phyloP scores from a whole-genome alignment of 1,140 invertebrate species.

The Drosophila rufa region DNA sequence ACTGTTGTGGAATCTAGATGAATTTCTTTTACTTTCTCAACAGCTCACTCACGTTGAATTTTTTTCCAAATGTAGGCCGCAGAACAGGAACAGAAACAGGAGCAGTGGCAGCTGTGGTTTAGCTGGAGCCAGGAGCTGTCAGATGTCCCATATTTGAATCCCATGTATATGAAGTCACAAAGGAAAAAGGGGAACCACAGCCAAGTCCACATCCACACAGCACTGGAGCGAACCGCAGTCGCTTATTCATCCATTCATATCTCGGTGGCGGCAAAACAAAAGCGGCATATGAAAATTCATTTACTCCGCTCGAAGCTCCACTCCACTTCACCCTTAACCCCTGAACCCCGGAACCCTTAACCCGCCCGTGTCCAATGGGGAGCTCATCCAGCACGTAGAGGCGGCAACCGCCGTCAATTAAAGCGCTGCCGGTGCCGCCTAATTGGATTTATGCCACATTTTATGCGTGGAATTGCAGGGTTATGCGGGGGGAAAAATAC shows the following conservation, averaged over 20 bases:
- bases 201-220: constrained; percentile 1
- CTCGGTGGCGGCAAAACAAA: constrained; percentile 58
- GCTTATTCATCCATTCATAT: constrained; percentile 63
- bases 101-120: constrained; percentile 8
- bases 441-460: constrained; percentile 83
- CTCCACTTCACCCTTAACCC: constrained; percentile 40
- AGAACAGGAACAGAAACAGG: constrained; percentile 17
- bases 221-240: constrained; percentile 19
- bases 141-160: constrained; percentile 14
- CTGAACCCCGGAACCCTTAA: constrained; percentile 9
- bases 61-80: constrained; percentile 22
- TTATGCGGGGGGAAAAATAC: no score
- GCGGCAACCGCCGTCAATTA: constrained; percentile 72
- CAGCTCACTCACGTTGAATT: neutral
- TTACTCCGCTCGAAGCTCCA: constrained; percentile 43
- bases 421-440: constrained; percentile 74
- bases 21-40: constrained; percentile 1
- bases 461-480: constrained; percentile 62
- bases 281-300: constrained; percentile 74
- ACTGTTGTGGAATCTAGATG: neutral
- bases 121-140: constrained; percentile 8
- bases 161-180: constrained; percentile 22
- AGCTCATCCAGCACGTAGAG: constrained; percentile 58
- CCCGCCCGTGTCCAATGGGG: constrained; percentile 24
- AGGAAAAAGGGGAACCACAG: constrained; percentile 16